Evolutionary conservation across 2,113 vertebrate species (phyloP).

Genomic region (Mastomys natalensis): DNA sequence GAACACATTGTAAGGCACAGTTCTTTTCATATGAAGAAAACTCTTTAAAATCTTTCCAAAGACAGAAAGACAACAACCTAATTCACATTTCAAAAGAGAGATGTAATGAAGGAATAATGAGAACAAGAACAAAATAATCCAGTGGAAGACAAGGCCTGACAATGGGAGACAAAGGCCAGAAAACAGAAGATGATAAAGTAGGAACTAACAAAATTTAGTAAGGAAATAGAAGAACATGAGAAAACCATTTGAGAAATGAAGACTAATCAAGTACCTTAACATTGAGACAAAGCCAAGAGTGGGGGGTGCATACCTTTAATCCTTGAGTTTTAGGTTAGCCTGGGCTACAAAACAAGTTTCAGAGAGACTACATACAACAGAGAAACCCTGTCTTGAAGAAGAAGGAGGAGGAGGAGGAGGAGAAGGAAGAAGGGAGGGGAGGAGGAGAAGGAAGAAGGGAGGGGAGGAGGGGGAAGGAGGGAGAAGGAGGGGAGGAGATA

Average conservation of each 20-base stretch:
- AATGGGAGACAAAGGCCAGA: not conserved
- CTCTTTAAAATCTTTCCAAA: not conserved
- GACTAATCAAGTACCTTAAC: not conserved
- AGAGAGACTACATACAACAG: not conserved
- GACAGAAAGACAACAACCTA: not conserved
- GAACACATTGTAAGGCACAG: not conserved
- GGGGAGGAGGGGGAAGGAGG: no score
- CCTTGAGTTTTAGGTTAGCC: not conserved
- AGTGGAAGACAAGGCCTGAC: not conserved
- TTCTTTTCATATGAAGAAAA: not conserved
- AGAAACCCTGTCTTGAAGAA: not conserved
- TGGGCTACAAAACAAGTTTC: not conserved
- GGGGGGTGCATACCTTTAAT: not conserved
- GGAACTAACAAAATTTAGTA: not conserved
- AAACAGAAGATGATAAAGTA: not conserved
- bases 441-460: no score
- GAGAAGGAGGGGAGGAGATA: no score
- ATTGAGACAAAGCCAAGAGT: not conserved
- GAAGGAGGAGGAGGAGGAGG: no score
- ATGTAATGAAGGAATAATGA: not conserved
- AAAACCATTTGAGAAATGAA: not conserved
- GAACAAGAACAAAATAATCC: not conserved
- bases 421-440: no score
- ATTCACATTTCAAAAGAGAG: slow-evolving; percentile 15
- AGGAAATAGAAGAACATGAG: not conserved